These are phyloP conservation scores for Dromiciops gliroides DNA, from an alignment of 2,113 vertebrate species.

Conservation along the genomic window DNA sequence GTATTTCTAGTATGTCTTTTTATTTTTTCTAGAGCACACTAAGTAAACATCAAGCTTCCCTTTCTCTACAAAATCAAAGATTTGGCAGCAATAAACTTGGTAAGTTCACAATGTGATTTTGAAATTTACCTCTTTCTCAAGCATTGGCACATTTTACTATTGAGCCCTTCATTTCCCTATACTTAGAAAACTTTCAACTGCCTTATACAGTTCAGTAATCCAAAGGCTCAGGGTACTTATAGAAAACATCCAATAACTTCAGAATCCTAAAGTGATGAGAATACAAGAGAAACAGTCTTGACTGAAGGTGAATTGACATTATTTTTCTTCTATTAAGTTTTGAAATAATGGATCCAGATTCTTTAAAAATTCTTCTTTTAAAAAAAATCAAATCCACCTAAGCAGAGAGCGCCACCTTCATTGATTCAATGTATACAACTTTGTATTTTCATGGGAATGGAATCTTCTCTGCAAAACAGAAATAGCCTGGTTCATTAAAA, in stretches of 20 bases:
- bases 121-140: not conserved
- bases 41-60: not conserved
- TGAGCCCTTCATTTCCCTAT: not conserved
- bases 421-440: rapidly evolving
- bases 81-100: rapidly evolving
- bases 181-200: conserved; percentile 34
- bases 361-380: no score
- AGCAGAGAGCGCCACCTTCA: not conserved
- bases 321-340: not conserved
- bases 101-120: not conserved
- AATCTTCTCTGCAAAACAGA: not conserved
- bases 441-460: not conserved
- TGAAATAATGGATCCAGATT: not conserved
- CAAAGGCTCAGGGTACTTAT: conserved; percentile 1
- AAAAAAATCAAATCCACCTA: not conserved
- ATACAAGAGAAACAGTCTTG: not conserved
- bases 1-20: not conserved
- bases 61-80: not conserved
- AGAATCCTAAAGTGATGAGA: not conserved
- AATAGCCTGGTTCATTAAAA: not conserved
- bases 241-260: conserved; percentile 4
- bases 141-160: not conserved
- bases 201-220: conserved; percentile 7
- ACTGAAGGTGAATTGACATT: not conserved
- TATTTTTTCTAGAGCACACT: not conserved